Conservation (phyloP, 2,797 vertebrate species). For the Parambassis ranga region DNA sequence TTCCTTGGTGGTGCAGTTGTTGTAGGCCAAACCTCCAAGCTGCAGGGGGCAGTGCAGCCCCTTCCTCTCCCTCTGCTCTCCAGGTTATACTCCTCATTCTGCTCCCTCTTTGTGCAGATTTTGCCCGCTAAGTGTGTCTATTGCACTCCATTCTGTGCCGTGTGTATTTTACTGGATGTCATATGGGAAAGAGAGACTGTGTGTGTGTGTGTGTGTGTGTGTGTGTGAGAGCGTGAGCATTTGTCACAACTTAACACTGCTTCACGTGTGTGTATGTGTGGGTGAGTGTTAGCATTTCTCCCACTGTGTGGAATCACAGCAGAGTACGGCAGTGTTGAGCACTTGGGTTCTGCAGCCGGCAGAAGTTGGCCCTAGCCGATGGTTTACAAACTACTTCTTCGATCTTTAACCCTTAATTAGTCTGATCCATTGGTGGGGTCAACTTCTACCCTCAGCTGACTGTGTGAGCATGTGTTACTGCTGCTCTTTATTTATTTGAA, state of each 20-base stretch:
- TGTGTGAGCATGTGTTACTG: slow-evolving; percentile 52
- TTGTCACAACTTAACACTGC: slow-evolving; percentile 44
- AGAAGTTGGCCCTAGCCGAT: slow-evolving; percentile 51
- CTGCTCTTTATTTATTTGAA: slow-evolving; percentile 3
- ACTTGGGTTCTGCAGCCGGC: slow-evolving; percentile 32
- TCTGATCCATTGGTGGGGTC: slow-evolving; percentile 28
- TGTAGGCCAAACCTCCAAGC: slow-evolving; percentile 62
- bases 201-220: not conserved
- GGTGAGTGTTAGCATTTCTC: slow-evolving; percentile 7
- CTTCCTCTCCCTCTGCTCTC: slow-evolving; percentile 48
- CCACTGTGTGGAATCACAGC: slow-evolving; percentile 60
- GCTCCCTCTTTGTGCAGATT: slow-evolving; percentile 54
- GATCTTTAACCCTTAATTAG: not conserved
- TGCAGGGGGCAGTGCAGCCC: slow-evolving; percentile 56
- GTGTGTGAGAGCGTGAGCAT: not conserved
- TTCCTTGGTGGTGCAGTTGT: slow-evolving; percentile 53
- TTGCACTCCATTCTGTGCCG: slow-evolving; percentile 21
- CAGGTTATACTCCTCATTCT: slow-evolving; percentile 73
- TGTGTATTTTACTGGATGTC: not conserved
- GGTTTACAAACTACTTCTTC: slow-evolving; percentile 9
- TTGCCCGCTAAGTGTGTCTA: slow-evolving; percentile 27
- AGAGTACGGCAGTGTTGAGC: slow-evolving; percentile 21
- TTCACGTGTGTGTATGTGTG: slow-evolving; percentile 30
- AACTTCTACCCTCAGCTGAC: slow-evolving; percentile 51
- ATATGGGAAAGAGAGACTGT: not conserved